A percentile compares a stretch with the other conserved stretches of the same genome.
phyloP scores from a whole-genome alignment of 1,140 invertebrate species.

The Augochlora pura region DNA sequence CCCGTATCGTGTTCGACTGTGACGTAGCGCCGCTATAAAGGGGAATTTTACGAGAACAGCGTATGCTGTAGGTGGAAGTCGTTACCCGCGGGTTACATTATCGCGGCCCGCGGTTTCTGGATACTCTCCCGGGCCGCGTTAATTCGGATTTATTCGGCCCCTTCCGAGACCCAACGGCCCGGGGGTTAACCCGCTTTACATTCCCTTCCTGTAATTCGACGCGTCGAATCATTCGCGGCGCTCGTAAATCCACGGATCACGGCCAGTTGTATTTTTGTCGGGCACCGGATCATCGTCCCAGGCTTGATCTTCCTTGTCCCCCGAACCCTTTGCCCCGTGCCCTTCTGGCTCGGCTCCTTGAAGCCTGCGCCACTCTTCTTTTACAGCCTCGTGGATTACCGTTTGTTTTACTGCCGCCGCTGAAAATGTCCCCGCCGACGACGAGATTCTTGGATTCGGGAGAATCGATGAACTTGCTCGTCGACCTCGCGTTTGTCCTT shows the following conservation, averaged over 20 bases:
- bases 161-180: background rate
- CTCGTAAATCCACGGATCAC: constrained; percentile 2
- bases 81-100: constrained; percentile 34
- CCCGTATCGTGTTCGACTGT: background rate
- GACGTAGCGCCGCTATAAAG: constrained; percentile 8
- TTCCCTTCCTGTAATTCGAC: background rate
- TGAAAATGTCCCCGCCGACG: background rate
- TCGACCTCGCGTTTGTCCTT: background rate
- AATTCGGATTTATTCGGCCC: constrained; percentile 38
- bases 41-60: constrained; percentile 28
- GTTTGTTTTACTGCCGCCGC: background rate
- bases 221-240: background rate
- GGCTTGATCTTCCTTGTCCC: too few relatives aligned
- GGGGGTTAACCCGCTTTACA: background rate
- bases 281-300: background rate
- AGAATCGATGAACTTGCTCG: background rate
- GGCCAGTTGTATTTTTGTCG: background rate
- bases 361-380: background rate
- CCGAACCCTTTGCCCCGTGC: background rate
- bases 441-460: background rate
- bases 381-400: background rate
- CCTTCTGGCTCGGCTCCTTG: background rate
- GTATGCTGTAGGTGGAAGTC: constrained; percentile 24
- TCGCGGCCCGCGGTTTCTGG: constrained; percentile 22
- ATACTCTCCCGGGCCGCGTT: constrained; percentile 27